Evolutionary conservation across 2,888 invertebrate species (phyloP).

Genomic region (Drosophila demipolita): DNA sequence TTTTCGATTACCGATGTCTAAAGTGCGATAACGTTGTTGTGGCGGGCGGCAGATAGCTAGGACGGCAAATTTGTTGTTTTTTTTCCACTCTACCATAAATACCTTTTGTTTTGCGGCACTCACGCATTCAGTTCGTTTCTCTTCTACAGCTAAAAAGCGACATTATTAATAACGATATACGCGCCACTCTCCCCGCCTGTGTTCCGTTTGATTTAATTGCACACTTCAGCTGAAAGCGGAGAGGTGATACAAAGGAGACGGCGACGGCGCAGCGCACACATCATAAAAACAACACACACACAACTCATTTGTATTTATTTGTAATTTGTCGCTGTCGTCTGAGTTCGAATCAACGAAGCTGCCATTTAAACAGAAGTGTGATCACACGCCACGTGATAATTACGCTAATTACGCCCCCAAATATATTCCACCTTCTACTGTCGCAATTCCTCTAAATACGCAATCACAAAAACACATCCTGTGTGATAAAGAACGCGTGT

Average conservation of each 20-base stretch:
- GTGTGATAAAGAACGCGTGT: slow-evolving; percentile 28
- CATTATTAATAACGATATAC: slow-evolving; percentile 42
- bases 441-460: neutral
- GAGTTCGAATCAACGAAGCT: slow-evolving; percentile 43
- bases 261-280: slow-evolving; percentile 57
- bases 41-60: slow-evolving; percentile 44
- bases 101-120: slow-evolving; percentile 67
- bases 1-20: neutral
- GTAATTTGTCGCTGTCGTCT: slow-evolving; percentile 45
- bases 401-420: slow-evolving; percentile 45
- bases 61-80: slow-evolving; percentile 55
- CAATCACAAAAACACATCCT: slow-evolving; percentile 34
- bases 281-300: slow-evolving; percentile 41
- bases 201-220: slow-evolving; percentile 49
- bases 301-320: slow-evolving; percentile 47
- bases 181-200: slow-evolving; percentile 45
- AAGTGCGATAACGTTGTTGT: slow-evolving; percentile 30
- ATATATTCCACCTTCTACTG: slow-evolving; percentile 17
- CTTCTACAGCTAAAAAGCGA: slow-evolving; percentile 55
- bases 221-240: slow-evolving; percentile 52
- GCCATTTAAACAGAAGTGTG: slow-evolving; percentile 30
- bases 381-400: slow-evolving; percentile 68
- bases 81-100: slow-evolving; percentile 62
- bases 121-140: slow-evolving; percentile 66
- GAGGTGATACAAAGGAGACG: slow-evolving; percentile 74